These are phyloP conservation scores for Drosophila ohnishii DNA, from an alignment of 1,140 invertebrate genomes.

Conservation along the genomic window DNA sequence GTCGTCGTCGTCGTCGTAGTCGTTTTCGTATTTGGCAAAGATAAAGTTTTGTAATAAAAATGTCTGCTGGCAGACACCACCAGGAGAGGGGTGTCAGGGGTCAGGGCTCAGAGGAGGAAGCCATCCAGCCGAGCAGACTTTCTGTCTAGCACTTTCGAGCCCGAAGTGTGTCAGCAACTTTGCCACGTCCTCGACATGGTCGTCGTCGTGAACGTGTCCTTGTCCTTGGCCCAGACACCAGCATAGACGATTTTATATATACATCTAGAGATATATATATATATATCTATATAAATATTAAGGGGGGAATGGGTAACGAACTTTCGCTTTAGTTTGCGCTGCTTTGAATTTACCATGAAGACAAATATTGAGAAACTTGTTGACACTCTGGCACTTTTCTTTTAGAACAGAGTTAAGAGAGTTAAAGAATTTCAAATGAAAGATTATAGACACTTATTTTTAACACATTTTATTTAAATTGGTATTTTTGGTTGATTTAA, in stretches of 20 bases:
- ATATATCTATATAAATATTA: slow-evolving; percentile 30
- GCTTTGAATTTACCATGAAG: slow-evolving; percentile 45
- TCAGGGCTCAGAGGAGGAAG: slow-evolving; percentile 26
- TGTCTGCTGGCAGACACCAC: slow-evolving; percentile 68
- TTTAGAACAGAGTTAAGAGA: neutral
- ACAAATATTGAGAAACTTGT: slow-evolving; percentile 45
- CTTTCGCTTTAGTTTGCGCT: slow-evolving; percentile 74
- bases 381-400: slow-evolving; percentile 17
- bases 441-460: neutral
- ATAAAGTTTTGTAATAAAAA: slow-evolving; percentile 82
- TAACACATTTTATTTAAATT: slow-evolving; percentile 53
- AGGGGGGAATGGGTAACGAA: slow-evolving; percentile 28
- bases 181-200: slow-evolving; percentile 64
- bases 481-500: slow-evolving; percentile 64
- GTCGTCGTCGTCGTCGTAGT: slow-evolving; percentile 40
- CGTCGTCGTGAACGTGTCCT: slow-evolving; percentile 67
- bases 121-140: slow-evolving; percentile 62
- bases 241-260: slow-evolving; percentile 49
- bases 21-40: slow-evolving; percentile 77
- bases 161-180: slow-evolving; percentile 79
- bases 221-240: slow-evolving; percentile 74
- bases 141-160: slow-evolving; percentile 73
- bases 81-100: neutral
- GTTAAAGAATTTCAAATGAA: neutral
- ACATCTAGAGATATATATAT: slow-evolving; percentile 45